Percentiles rank a stretch among this genome's conserved stretches.
phyloP scores from a whole-genome alignment of 2,113 vertebrate genomes.

The Larimichthys polyactis region DNA sequence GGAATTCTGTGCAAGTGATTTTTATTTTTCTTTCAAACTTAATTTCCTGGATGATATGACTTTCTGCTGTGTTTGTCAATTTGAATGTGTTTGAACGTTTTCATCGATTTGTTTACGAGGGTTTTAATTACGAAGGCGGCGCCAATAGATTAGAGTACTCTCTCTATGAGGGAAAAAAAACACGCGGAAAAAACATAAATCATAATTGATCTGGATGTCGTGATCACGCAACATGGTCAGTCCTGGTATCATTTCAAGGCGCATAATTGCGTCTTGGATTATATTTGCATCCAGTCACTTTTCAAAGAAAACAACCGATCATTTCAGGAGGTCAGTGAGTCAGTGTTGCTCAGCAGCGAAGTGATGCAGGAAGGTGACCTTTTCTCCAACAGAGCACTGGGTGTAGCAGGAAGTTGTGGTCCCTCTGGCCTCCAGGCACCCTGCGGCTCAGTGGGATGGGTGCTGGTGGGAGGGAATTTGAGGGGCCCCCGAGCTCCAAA shows the following conservation, averaged over 20 bases:
- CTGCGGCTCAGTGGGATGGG: constrained; percentile 39
- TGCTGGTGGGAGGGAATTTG: constrained; percentile 14
- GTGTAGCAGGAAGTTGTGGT: constrained; percentile 56
- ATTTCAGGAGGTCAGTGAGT: constrained; percentile 33
- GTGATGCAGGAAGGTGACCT: constrained; percentile 69
- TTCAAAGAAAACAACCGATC: constrained; percentile 7
- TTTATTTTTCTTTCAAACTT: background rate
- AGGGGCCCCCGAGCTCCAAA: constrained; percentile 16
- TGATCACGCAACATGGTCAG: constrained; percentile 26
- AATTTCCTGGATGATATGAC: constrained; percentile 7
- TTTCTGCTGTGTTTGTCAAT: too few relatives aligned
- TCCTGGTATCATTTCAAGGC: background rate
- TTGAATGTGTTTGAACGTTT: background rate
- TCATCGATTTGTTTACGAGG: constrained; percentile 23
- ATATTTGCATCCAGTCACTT: background rate
- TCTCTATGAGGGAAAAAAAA: constrained; percentile 4
- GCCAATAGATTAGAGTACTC: background rate
- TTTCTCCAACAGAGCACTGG: constrained; percentile 46
- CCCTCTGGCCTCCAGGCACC: constrained; percentile 58
- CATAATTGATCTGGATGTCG: constrained; percentile 10
- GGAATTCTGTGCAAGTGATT: constrained; percentile 17
- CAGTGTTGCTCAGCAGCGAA: constrained; percentile 51
- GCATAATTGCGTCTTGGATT: background rate
- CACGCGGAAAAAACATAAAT: background rate
- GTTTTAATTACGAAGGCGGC: constrained; percentile 35